These are phyloP conservation scores for Colinus virginianus DNA, from an alignment of 2,113 vertebrate species.

Conservation along the genomic window DNA sequence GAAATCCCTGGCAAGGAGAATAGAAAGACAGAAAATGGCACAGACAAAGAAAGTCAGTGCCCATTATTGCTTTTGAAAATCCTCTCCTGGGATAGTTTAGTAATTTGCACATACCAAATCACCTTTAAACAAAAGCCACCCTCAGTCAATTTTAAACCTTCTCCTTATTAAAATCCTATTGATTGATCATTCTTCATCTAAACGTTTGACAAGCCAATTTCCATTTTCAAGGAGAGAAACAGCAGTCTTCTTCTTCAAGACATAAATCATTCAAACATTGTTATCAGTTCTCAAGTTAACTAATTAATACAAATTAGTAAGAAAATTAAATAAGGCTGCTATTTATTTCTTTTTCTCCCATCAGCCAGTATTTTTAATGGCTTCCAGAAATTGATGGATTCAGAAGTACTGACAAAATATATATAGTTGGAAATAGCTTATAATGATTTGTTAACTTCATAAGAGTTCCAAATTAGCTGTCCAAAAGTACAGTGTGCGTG, in stretches of 20 bases:
- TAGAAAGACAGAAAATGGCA: conserved; percentile 16
- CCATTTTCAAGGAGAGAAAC: conserved; percentile 52
- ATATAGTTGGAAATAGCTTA: neutral
- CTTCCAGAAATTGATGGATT: neutral
- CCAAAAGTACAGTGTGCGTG: neutral
- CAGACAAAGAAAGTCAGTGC: conserved; percentile 63
- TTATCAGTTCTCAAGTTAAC: conserved; percentile 51
- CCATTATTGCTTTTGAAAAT: conserved; percentile 58
- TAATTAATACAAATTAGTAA: conserved; percentile 52
- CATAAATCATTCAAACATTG: conserved; percentile 60
- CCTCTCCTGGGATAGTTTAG: conserved; percentile 51
- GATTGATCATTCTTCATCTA: conserved; percentile 71
- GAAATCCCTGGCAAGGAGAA: conserved; percentile 15
- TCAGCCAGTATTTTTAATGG: neutral
- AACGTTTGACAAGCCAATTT: conserved; percentile 67
- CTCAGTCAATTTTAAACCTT: conserved; percentile 67
- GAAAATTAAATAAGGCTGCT: conserved; percentile 41
- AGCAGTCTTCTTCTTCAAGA: conserved; percentile 10
- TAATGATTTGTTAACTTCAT: conserved; percentile 18
- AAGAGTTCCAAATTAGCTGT: neutral
- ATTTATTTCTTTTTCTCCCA: neutral
- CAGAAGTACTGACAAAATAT: neutral
- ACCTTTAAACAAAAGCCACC: conserved; percentile 67
- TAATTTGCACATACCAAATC: conserved; percentile 68
- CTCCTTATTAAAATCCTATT: conserved; percentile 70